Conservation (phyloP, 1,140 invertebrate genomes). For the Procambarus virginalis region DNA sequence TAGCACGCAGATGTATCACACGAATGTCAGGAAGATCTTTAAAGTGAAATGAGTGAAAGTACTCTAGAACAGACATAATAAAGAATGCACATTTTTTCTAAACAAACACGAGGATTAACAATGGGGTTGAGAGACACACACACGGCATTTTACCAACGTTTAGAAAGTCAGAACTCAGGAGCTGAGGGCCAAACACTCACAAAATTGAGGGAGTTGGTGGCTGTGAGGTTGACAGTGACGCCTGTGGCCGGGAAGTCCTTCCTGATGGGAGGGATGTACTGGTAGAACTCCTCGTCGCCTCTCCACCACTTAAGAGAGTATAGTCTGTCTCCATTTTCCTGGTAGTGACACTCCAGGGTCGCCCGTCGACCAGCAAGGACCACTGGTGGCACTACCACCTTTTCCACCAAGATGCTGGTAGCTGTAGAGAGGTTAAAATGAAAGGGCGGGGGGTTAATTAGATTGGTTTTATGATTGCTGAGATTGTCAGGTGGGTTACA, state of each 20-base stretch:
- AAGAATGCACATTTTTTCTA: too few species aligned
- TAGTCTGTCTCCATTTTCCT: constrained; percentile 84
- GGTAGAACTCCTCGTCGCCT: constrained; percentile 85
- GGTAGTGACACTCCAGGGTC: constrained; percentile 83
- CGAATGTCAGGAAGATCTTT: too few species aligned
- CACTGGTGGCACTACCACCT: constrained; percentile 64
- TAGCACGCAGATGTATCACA: too few species aligned
- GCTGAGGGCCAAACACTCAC: background rate
- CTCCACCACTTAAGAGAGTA: constrained; percentile 92
- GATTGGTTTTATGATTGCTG: too few species aligned
- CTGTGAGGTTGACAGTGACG: constrained; percentile 57
- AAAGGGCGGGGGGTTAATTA: too few species aligned
- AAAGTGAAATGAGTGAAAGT: too few species aligned
- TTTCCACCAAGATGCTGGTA: constrained; percentile 59
- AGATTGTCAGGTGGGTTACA: too few species aligned
- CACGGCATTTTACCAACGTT: background rate
- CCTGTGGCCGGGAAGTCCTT: constrained; percentile 55
- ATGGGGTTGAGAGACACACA: too few species aligned
- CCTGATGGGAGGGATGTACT: constrained; percentile 76
- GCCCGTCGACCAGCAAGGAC: constrained; percentile 53
- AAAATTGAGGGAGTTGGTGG: constrained; percentile 54
- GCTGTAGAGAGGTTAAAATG: background rate
- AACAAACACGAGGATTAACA: too few species aligned
- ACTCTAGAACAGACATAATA: too few species aligned
- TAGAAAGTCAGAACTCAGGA: too few species aligned